A percentile compares a stretch with the other conserved stretches of the same genome.
Conservation (phyloP, 2,797 vertebrate species). For the Pagetopsis macropterus region DNA sequence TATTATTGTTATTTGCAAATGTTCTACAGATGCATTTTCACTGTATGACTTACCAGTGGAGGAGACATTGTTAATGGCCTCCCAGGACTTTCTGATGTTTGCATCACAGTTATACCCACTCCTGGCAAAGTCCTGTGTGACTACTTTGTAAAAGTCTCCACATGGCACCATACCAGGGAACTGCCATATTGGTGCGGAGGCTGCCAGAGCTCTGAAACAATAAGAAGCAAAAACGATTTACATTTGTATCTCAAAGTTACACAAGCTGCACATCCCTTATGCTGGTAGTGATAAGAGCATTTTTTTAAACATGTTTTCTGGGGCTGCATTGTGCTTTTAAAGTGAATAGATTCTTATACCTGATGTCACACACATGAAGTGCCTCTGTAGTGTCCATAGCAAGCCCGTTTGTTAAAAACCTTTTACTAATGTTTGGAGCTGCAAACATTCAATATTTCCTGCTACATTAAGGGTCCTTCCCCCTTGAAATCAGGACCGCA, state of each 20-base stretch:
- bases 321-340: background rate
- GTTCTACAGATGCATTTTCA: no score
- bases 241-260: constrained; percentile 5
- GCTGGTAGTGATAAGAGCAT: background rate
- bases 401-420: background rate
- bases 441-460: background rate
- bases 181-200: constrained; percentile 97
- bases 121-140: constrained; percentile 89
- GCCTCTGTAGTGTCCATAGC: background rate
- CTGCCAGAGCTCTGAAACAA: constrained; percentile 89
- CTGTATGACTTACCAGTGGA: constrained; percentile 81
- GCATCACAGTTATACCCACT: constrained; percentile 86
- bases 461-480: background rate
- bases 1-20: no score
- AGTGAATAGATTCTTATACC: background rate
- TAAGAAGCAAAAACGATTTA: constrained; percentile 1
- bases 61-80: constrained; percentile 85
- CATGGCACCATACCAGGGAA: constrained; percentile 91
- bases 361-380: background rate
- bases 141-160: constrained; percentile 88
- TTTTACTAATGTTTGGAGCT: background rate
- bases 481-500: no score
- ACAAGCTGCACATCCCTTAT: constrained; percentile 26
- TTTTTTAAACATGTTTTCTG: background rate
- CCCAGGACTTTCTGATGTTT: constrained; percentile 91